A percentile compares a stretch with the other conserved stretches of the same genome.
phyloP scores from a whole-genome alignment of 2,113 vertebrate genomes.

The Diadophis punctatus region DNA sequence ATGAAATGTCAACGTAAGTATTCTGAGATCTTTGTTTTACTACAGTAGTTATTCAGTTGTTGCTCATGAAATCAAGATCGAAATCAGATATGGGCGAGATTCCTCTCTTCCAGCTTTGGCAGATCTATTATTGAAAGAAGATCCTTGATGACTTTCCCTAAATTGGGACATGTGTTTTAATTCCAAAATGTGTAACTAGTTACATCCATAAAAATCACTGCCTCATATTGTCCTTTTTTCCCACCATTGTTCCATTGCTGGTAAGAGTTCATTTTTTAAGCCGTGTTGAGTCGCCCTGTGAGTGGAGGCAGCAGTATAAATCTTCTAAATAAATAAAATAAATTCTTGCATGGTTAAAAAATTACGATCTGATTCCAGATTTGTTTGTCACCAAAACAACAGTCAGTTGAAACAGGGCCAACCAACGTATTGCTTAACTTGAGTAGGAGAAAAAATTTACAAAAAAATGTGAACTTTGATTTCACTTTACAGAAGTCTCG shows the following conservation, averaged over 20 bases:
- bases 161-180: no score
- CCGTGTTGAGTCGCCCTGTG: no score
- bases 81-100: no score
- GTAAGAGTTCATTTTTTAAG: background rate
- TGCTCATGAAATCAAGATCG: background rate
- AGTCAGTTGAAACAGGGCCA: background rate
- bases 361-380: background rate
- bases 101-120: no score
- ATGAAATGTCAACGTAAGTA: constrained; percentile 98
- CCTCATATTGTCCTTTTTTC: background rate
- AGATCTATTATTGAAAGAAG: no score
- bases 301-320: no score
- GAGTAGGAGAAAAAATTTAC: background rate
- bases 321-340: no score
- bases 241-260: background rate
- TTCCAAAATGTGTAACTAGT: no score
- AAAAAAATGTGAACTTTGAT: background rate
- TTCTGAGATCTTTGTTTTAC: background rate
- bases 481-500: background rate
- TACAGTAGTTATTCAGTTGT: background rate
- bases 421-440: background rate
- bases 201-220: no score
- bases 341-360: background rate
- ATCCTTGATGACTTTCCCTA: no score
- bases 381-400: background rate